Evolutionary conservation across 1,140 invertebrate genomes (phyloP).

Genomic region (Temnothorax curvispinosus): DNA sequence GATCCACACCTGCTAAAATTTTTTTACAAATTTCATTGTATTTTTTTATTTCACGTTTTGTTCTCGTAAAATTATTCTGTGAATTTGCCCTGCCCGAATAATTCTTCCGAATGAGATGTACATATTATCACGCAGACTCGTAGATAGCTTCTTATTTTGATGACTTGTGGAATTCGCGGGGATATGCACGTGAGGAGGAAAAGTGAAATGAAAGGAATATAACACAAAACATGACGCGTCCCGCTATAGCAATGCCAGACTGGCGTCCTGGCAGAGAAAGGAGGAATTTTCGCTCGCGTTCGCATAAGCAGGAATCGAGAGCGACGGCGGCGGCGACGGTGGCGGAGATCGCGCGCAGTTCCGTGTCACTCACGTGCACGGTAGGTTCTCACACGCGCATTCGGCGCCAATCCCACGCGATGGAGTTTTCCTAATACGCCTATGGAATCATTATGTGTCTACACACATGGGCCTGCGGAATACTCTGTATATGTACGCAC

Average conservation of each 20-base stretch:
- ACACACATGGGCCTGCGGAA: background rate
- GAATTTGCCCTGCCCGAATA: background rate
- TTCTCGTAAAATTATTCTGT: background rate
- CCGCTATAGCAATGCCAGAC: background rate
- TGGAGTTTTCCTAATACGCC: background rate
- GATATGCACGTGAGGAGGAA: background rate
- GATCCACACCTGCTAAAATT: background rate
- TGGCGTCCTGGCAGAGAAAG: constrained; percentile 22
- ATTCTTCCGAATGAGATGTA: background rate
- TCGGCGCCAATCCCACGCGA: background rate
- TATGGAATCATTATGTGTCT: background rate
- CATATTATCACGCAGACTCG: background rate
- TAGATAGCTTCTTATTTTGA: constrained; percentile 7
- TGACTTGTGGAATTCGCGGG: background rate
- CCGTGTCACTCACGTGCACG: constrained; percentile 35
- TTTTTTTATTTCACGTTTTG: background rate
- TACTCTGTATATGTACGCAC: background rate
- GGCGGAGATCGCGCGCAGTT: constrained; percentile 38
- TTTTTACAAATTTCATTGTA: background rate
- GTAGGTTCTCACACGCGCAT: background rate
- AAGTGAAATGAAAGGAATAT: constrained; percentile 12
- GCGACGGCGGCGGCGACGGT: background rate
- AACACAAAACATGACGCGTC: constrained; percentile 18
- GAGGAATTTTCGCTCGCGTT: constrained; percentile 42
- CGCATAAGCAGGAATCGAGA: constrained; percentile 31